Evolutionary conservation across 1,140 invertebrate species (phyloP), one percentile per base, ranked within the genome.

Genomic region (Panagrolaimus sp.): DNA sequence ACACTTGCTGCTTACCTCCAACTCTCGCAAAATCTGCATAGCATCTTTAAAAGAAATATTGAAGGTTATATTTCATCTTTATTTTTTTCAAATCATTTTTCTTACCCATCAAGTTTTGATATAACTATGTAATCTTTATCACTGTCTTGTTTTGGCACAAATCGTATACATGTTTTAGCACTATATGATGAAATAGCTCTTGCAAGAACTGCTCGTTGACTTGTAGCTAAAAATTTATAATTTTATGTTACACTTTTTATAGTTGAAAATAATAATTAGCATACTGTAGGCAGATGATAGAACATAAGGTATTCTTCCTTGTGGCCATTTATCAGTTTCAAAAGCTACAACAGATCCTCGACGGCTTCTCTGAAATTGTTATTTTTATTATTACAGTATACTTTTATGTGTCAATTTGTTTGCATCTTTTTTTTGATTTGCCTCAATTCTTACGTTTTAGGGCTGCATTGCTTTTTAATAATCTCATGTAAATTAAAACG

Each of bases 11-110:
- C 11, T 77, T 64, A 11, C 80, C 80, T 27, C 80, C 80, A 9
- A 83, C 81, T 13, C 81, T 65, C 9, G 80, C 80, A 65, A 81
- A 81, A 66, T 81, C 80, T 13, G 80, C 80, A 65, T 82, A 81
- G 65, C 80, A 81, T 43, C 78, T 80, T 64, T 20, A 38, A 31
- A 9, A 47, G 9, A 13, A 23, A 16, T 4, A 67, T n/a, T 4
- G 42, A n/a, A n/a, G n/a, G n/a, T n/a, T n/a, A n/a, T n/a, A n/a
- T n/a, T n/a, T n/a, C n/a, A n/a, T n/a, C n/a, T n/a, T n/a, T n/a
- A n/a, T n/a, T n/a, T n/a, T n/a, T n/a, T n/a, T n/a, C n/a, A n/a
- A n/a, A n/a, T n/a, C n/a, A n/a, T n/a, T 27, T 23, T 7, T 5
- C 14, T 23, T 69, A 80, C 78, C 80, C 81, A 66, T 82, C 80